Percentiles rank a stretch among this genome's conserved stretches.
These are phyloP conservation scores for Hippocampus comes DNA, from an alignment of 2,113 vertebrate species.

Conservation along the genomic window DNA sequence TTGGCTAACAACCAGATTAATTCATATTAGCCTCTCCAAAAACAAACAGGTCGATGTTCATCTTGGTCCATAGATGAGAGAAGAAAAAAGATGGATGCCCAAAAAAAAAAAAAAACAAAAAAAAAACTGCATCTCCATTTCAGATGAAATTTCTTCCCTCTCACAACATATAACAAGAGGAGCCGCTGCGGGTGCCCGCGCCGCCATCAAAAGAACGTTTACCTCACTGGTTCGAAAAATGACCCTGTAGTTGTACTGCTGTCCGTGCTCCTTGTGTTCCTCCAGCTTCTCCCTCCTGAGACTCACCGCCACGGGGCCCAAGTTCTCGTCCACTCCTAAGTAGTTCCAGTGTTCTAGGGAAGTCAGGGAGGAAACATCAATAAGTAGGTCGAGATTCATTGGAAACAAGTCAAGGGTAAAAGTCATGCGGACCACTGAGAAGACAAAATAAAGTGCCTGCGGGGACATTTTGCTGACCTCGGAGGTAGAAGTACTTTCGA, in stretches of 20 bases:
- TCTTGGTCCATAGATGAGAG: neutral
- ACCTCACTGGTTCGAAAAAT: slow-evolving; percentile 98
- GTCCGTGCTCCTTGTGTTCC: slow-evolving; percentile 93
- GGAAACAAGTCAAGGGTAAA: neutral
- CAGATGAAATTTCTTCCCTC: no score
- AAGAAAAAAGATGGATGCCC: neutral
- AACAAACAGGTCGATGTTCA: neutral
- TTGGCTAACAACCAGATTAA: slow-evolving; percentile 4
- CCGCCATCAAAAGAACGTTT: neutral
- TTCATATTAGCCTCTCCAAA: slow-evolving; percentile 32
- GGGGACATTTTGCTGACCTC: slow-evolving; percentile 76
- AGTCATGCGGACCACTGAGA: neutral
- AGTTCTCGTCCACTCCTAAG: slow-evolving; percentile 93
- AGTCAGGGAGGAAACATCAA: neutral
- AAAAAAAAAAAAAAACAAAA: no score
- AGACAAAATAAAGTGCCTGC: no score
- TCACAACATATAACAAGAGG: neutral
- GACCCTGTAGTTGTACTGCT: slow-evolving; percentile 92
- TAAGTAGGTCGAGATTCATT: neutral
- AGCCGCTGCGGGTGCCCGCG: neutral
- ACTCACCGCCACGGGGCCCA: slow-evolving; percentile 95
- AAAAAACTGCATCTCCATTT: no score
- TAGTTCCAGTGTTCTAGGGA: slow-evolving; percentile 97
- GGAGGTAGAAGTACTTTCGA: slow-evolving; percentile 94
- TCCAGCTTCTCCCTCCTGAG: slow-evolving; percentile 94